Conservation (phyloP, 2,888 invertebrate genomes). For the Eledona agricola region DNA sequence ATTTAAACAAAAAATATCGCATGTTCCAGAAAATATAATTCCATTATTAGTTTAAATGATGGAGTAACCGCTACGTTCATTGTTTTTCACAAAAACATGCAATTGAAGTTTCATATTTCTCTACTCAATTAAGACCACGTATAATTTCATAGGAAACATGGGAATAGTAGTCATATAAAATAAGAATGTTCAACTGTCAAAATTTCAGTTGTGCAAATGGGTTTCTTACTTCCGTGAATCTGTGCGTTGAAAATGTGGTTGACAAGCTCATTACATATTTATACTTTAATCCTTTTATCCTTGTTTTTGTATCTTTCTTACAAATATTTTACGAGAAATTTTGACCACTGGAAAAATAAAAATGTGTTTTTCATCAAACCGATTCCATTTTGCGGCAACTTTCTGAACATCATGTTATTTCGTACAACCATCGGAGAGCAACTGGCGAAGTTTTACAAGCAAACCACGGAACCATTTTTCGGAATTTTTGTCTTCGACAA, state of each 20-base stretch:
- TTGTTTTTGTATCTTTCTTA: conserved; percentile 35
- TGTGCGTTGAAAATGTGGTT: conserved; percentile 4
- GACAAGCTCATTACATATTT: conserved; percentile 9
- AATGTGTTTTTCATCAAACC: conserved; percentile 46
- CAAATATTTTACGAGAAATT: conserved; percentile 45
- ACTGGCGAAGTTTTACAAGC: conserved; percentile 34
- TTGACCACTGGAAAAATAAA: conserved; percentile 47
- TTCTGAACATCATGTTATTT: conserved; percentile 37
- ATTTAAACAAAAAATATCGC: no score
- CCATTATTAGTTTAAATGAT: no score
- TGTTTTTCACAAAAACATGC: no score
- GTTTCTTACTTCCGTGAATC: no score
- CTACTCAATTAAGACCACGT: no score
- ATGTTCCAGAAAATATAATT: no score
- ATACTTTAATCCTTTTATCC: conserved; percentile 21
- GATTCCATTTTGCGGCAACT: conserved; percentile 47
- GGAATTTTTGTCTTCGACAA: conserved; percentile 65
- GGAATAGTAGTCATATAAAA: no score
- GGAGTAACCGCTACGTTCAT: no score
- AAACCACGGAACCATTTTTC: conserved; percentile 54
- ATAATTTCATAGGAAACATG: conserved; percentile 1
- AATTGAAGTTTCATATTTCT: no score
- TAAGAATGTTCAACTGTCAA: no score
- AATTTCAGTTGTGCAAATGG: no score
- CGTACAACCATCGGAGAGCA: conserved; percentile 37